Conservation (phyloP, 2,113 vertebrate genomes). For the Ophiodon elongatus region DNA sequence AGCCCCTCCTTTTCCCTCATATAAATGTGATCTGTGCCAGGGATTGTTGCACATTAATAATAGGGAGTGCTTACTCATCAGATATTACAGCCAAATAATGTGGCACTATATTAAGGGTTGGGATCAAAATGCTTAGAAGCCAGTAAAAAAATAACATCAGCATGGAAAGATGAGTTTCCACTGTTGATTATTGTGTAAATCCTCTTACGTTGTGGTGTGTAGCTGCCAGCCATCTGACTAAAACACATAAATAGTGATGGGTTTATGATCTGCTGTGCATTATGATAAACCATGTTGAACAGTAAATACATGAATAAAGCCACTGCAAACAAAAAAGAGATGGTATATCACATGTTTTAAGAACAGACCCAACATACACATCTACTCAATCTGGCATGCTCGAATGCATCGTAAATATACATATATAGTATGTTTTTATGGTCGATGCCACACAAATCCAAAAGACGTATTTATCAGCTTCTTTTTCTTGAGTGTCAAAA, state of each 20-base stretch:
- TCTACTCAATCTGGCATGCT: neutral
- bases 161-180: conserved; percentile 42
- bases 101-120: conserved; percentile 28
- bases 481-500: conserved; percentile 54
- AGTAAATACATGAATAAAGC: neutral
- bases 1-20: conserved; percentile 18
- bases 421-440: neutral
- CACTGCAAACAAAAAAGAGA: conserved; percentile 2
- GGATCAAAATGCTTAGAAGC: conserved; percentile 38
- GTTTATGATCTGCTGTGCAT: conserved; percentile 24
- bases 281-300: conserved; percentile 1
- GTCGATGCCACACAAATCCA: conserved; percentile 8
- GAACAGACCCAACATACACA: neutral
- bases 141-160: conserved; percentile 46
- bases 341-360: neutral
- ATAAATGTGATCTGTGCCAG: conserved; percentile 47
- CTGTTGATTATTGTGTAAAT: conserved; percentile 63
- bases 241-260: conserved; percentile 51
- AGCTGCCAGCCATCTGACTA: conserved; percentile 40
- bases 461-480: conserved; percentile 53
- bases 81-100: conserved; percentile 40
- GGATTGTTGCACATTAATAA: conserved; percentile 62
- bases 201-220: conserved; percentile 41
- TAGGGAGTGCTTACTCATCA: conserved; percentile 54
- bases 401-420: neutral